These are phyloP conservation scores for Chrysomallon squamiferum DNA, from an alignment of 1,140 invertebrate genomes.

Conservation along the genomic window DNA sequence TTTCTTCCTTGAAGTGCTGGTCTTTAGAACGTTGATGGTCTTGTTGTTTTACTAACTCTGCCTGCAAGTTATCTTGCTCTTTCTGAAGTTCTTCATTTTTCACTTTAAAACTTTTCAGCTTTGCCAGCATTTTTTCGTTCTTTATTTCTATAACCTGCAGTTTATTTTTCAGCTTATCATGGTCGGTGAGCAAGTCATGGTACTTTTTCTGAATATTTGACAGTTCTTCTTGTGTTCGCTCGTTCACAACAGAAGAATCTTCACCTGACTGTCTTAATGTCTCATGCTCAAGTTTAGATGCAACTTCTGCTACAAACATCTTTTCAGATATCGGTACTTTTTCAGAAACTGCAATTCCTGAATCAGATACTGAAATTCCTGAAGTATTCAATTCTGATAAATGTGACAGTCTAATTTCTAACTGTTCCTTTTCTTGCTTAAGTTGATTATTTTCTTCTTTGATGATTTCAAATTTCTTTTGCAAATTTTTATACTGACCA, in stretches of 20 bases:
- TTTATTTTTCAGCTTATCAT: conserved; percentile 40
- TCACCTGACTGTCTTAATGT: conserved; percentile 17
- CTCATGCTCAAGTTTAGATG: conserved; percentile 5
- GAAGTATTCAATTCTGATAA: background rate
- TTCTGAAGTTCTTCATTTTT: conserved; percentile 48
- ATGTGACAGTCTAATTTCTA: conserved; percentile 11
- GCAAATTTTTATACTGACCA: conserved; percentile 4
- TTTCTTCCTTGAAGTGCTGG: background rate
- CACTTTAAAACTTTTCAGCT: conserved; percentile 58
- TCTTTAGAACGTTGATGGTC: background rate
- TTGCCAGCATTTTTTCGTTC: conserved; percentile 57
- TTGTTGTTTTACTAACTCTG: background rate
- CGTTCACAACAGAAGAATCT: background rate
- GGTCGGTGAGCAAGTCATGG: conserved; percentile 17
- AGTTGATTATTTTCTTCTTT: conserved; percentile 12
- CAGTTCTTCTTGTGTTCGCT: background rate
- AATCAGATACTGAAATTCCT: background rate
- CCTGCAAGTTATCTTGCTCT: conserved; percentile 9
- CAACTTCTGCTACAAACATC: background rate
- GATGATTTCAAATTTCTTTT: conserved; percentile 8
- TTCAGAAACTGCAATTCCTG: conserved; percentile 9
- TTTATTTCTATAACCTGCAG: conserved; percentile 46
- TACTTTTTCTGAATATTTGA: conserved; percentile 16
- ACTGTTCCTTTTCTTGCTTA: conserved; percentile 15
- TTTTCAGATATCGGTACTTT: conserved; percentile 17